phyloP scores from a whole-genome alignment of 2,888 invertebrate species.

The Dicyrtomina minuta region DNA sequence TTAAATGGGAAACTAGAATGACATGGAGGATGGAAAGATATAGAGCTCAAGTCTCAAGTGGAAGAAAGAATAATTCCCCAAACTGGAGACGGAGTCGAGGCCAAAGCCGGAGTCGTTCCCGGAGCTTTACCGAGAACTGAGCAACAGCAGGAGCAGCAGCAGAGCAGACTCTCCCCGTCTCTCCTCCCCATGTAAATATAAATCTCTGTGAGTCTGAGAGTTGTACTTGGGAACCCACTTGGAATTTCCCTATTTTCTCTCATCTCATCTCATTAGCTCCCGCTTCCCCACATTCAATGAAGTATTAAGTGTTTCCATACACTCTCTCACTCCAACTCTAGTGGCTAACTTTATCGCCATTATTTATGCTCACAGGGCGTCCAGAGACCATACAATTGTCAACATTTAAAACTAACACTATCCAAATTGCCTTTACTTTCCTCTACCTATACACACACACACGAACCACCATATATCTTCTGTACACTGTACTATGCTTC shows the following conservation, averaged over 20 bases:
- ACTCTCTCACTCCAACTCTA: constrained; percentile 8
- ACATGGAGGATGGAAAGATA: too few species aligned
- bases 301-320: constrained; percentile 27
- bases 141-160: too few species aligned
- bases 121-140: too few species aligned
- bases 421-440: neutral
- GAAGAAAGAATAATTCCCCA: too few species aligned
- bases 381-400: constrained; percentile 14
- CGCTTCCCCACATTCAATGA: constrained; percentile 28
- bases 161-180: too few species aligned
- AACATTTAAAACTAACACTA: constrained; percentile 20
- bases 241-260: constrained; percentile 22
- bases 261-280: constrained; percentile 39
- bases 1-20: too few species aligned
- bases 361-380: constrained; percentile 24
- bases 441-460: neutral
- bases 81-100: too few species aligned
- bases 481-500: neutral
- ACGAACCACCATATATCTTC: too few species aligned
- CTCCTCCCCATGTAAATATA: constrained; percentile 32
- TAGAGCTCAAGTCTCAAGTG: too few species aligned
- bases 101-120: too few species aligned
- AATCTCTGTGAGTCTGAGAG: constrained; percentile 22
- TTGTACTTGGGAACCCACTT: constrained; percentile 35
- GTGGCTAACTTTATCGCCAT: constrained; percentile 30